Evolutionary conservation across 2,888 invertebrate genomes (phyloP).

Genomic region (Thymelicus lineola): DNA sequence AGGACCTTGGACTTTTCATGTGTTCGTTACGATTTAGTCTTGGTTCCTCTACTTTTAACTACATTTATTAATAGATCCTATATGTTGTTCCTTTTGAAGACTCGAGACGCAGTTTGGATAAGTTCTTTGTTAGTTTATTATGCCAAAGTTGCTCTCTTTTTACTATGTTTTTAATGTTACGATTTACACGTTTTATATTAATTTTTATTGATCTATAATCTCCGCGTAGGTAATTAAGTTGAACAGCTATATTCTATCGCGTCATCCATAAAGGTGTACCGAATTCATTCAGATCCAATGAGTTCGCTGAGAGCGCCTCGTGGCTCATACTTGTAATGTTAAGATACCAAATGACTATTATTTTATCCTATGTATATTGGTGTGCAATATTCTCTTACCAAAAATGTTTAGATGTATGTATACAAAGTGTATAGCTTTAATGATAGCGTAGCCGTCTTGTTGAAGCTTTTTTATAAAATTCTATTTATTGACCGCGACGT

Average conservation of each 20-base stretch:
- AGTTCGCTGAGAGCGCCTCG: neutral
- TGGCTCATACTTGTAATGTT: conserved; percentile 53
- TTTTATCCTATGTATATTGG: conserved; percentile 61
- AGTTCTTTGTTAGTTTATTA: conserved; percentile 10
- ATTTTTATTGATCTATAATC: conserved; percentile 12
- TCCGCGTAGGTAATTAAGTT: neutral
- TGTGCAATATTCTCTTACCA: conserved; percentile 83
- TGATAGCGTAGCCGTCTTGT: conserved; percentile 82
- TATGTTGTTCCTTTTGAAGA: conserved; percentile 29
- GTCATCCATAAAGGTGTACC: neutral
- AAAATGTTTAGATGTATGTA: conserved; percentile 81
- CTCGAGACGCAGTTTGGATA: conserved; percentile 3
- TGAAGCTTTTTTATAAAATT: conserved; percentile 83
- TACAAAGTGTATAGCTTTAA: conserved; percentile 84
- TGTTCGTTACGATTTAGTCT: conserved; percentile 20
- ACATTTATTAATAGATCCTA: conserved; percentile 20
- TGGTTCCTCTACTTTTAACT: conserved; percentile 11
- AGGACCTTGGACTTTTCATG: conserved; percentile 19
- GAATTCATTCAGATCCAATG: neutral
- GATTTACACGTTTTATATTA: conserved; percentile 16
- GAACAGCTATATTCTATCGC: neutral
- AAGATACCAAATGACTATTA: conserved; percentile 52
- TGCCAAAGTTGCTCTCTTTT: conserved; percentile 17
- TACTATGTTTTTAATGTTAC: conserved; percentile 10
- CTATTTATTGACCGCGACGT: conserved; percentile 80